Evolutionary conservation across 2,888 invertebrate genomes (phyloP).

Genomic region (Diaperis boleti): DNA sequence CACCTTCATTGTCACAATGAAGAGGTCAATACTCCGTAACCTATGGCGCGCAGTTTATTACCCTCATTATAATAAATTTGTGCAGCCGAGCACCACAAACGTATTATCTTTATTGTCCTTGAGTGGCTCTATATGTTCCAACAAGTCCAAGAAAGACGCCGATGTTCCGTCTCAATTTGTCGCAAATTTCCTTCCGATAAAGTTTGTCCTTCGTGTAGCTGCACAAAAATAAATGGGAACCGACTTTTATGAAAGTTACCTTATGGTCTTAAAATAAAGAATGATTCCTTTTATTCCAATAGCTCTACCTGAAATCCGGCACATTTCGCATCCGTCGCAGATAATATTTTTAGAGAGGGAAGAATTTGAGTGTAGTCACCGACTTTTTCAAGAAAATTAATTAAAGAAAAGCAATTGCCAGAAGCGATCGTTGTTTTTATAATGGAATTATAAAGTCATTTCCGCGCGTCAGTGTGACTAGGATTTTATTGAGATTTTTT

Average conservation of each 20-base stretch:
- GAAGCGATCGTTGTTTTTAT: constrained; percentile 21
- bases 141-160: not conserved
- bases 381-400: constrained; percentile 29
- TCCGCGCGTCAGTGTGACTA: not conserved
- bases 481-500: constrained; percentile 5
- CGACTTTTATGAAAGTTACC: constrained; percentile 24
- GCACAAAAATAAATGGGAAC: constrained; percentile 30
- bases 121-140: not conserved
- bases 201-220: constrained; percentile 23
- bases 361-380: constrained; percentile 4
- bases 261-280: constrained; percentile 26
- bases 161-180: constrained; percentile 27
- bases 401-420: constrained; percentile 28
- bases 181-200: constrained; percentile 34
- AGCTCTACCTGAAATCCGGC: constrained; percentile 9
- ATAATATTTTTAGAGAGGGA: constrained; percentile 3
- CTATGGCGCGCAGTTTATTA: no score
- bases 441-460: constrained; percentile 23
- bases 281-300: constrained; percentile 14
- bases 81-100: not conserved
- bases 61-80: no score
- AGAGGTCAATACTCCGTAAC: no score
- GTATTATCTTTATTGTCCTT: not conserved
- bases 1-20: no score
- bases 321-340: not conserved